Conservation (phyloP, 2,113 vertebrate species). For the Dascyllus trimaculatus region DNA sequence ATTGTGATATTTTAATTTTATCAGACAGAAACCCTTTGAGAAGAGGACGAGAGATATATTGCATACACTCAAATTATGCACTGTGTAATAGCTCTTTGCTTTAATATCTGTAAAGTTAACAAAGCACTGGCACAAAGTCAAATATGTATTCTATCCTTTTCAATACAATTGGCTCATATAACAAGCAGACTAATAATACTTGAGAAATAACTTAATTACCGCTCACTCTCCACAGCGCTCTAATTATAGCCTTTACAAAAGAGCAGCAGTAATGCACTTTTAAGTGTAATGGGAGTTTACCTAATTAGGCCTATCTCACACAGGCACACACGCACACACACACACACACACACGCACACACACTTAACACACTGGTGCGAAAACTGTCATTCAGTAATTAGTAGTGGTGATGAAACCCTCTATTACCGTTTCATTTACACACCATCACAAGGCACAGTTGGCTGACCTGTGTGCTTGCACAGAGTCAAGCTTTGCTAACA, state of each 20-base stretch:
- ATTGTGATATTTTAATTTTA: slow-evolving; percentile 41
- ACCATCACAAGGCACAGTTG: slow-evolving; percentile 40
- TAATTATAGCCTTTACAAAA: slow-evolving; percentile 81
- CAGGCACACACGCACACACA: slow-evolving; percentile 29
- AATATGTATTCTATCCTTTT: slow-evolving; percentile 63
- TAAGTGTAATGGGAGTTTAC: slow-evolving; percentile 80
- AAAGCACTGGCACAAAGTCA: slow-evolving; percentile 59
- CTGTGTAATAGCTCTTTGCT: slow-evolving; percentile 53
- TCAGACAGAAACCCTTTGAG: slow-evolving; percentile 40
- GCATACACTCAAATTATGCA: slow-evolving; percentile 30
- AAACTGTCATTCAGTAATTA: slow-evolving; percentile 75
- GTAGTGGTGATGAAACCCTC: slow-evolving; percentile 72
- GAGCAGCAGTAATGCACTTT: slow-evolving; percentile 79
- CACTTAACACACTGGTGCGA: slow-evolving; percentile 54
- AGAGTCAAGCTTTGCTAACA: slow-evolving; percentile 34
- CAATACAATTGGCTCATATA: slow-evolving; percentile 62
- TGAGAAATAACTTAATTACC: slow-evolving; percentile 80
- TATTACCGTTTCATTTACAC: slow-evolving; percentile 75
- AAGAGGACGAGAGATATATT: slow-evolving; percentile 27
- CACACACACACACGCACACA: slow-evolving; percentile 34
- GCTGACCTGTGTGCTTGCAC: slow-evolving; percentile 60
- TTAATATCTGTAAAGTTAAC: slow-evolving; percentile 59
- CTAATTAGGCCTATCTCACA: slow-evolving; percentile 77
- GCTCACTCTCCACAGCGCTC: slow-evolving; percentile 63
- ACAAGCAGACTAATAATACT: slow-evolving; percentile 72